These are phyloP conservation scores for Apodemia mormo DNA, from an alignment of 2,888 invertebrate species.

Conservation along the genomic window DNA sequence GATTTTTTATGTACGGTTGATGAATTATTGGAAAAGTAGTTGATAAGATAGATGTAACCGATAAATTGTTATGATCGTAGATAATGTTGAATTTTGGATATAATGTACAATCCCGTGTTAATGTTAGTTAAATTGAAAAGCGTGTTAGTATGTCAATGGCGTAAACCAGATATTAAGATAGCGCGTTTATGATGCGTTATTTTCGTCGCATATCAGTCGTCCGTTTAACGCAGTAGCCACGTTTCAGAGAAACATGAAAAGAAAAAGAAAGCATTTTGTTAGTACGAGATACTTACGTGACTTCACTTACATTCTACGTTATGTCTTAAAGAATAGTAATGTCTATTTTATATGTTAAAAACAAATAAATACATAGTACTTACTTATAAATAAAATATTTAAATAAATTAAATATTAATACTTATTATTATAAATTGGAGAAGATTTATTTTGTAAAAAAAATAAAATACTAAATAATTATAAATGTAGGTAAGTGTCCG, in stretches of 20 bases:
- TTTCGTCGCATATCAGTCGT: conserved; percentile 59
- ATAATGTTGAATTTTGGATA: conserved; percentile 16
- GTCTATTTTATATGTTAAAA: conserved; percentile 1
- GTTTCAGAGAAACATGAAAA: conserved; percentile 82
- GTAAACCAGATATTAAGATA: conserved; percentile 79
- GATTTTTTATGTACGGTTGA: neutral
- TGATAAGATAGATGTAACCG: neutral
- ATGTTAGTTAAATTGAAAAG: conserved; percentile 49
- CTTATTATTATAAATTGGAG: too few relatives aligned
- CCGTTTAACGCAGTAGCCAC: conserved; percentile 68
- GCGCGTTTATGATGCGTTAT: conserved; percentile 62
- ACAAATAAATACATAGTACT: too few relatives aligned
- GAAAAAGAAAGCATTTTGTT: conserved; percentile 80
- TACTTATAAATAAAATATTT: too few relatives aligned
- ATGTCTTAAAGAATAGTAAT: conserved; percentile 26
- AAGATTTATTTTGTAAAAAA: too few relatives aligned
- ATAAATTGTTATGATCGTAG: neutral
- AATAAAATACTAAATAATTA: too few relatives aligned
- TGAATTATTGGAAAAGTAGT: neutral
- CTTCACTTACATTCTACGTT: conserved; percentile 46
- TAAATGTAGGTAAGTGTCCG: too few relatives aligned
- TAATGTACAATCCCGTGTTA: conserved; percentile 39
- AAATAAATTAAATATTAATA: too few relatives aligned
- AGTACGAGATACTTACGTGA: conserved; percentile 67
- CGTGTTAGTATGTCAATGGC: conserved; percentile 76